These are phyloP conservation scores for Haemorhous mexicanus DNA, from an alignment of 2,113 vertebrate species.

Conservation along the genomic window DNA sequence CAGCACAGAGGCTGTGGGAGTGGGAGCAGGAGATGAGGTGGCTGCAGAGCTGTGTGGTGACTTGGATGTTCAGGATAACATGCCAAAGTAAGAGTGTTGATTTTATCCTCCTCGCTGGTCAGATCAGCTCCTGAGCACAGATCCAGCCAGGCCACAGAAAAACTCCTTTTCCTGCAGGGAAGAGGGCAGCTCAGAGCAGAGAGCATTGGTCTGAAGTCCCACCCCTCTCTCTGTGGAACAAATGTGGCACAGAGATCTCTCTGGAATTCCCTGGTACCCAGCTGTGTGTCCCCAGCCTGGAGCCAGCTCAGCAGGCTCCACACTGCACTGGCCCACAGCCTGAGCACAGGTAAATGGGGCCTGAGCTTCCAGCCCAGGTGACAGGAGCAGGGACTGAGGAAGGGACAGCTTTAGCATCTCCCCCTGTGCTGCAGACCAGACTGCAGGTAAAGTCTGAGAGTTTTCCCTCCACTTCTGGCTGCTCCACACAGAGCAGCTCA, in stretches of 20 bases:
- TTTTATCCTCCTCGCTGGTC: neutral
- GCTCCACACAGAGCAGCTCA: accelerated
- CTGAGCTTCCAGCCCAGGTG: accelerated
- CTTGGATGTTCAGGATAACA: neutral
- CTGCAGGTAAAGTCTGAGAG: accelerated
- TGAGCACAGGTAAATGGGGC: accelerated
- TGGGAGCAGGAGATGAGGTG: neutral
- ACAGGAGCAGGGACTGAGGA: neutral
- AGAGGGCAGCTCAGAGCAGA: neutral
- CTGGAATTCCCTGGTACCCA: neutral
- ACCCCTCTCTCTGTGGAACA: accelerated
- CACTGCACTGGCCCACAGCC: accelerated
- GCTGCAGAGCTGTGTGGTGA: neutral
- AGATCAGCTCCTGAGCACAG: neutral
- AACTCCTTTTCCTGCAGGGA: neutral
- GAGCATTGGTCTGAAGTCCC: neutral
- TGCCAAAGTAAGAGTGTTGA: neutral
- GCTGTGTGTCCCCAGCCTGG: neutral
- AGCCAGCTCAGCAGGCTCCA: neutral
- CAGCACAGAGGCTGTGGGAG: neutral
- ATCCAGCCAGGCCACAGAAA: neutral
- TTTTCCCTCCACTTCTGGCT: neutral
- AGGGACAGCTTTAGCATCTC: neutral
- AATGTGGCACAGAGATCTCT: neutral
- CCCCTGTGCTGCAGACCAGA: neutral